Conservation (phyloP, 2,888 invertebrate species). For the Pachydiplax longipennis region DNA sequence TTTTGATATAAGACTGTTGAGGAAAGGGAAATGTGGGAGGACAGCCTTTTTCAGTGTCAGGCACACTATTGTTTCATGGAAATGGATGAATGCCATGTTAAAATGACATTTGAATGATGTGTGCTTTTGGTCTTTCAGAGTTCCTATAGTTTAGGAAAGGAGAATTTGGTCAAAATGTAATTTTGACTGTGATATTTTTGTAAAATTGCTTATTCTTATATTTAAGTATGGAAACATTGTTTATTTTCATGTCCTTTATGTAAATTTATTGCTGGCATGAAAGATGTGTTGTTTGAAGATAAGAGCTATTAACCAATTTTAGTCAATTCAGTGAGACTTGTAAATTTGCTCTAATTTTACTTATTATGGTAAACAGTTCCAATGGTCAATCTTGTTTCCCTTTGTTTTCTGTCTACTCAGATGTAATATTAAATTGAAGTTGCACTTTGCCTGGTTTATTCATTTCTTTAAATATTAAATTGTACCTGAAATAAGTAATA, state of each 20-base stretch:
- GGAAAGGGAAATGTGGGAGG: not conserved
- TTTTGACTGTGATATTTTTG: slow-evolving; percentile 45
- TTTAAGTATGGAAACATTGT: not conserved
- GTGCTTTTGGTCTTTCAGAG: slow-evolving; percentile 41
- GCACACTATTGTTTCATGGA: slow-evolving; percentile 4
- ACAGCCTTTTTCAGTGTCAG: not conserved
- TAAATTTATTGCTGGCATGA: not conserved
- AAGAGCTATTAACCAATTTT: not conserved
- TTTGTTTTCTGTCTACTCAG: not conserved
- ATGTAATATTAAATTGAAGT: not conserved
- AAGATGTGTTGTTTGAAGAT: too few species aligned
- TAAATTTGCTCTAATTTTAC: too few species aligned
- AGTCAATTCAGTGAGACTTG: not conserved
- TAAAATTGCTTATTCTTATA: slow-evolving; percentile 31
- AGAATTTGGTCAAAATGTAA: slow-evolving; percentile 36
- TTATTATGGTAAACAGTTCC: too few species aligned
- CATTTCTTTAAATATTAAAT: not conserved
- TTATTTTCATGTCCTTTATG: not conserved
- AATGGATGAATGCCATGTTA: slow-evolving; percentile 9
- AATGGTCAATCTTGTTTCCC: too few species aligned
- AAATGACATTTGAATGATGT: not conserved
- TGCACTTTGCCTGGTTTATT: not conserved
- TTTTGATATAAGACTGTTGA: slow-evolving; percentile 14
- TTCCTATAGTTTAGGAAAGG: slow-evolving; percentile 23
- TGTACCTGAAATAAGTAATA: not conserved